Percentiles rank a stretch among this genome's conserved stretches.
Conservation (phyloP, 2,797 vertebrate species). For the Phalanger gymnotis region DNA sequence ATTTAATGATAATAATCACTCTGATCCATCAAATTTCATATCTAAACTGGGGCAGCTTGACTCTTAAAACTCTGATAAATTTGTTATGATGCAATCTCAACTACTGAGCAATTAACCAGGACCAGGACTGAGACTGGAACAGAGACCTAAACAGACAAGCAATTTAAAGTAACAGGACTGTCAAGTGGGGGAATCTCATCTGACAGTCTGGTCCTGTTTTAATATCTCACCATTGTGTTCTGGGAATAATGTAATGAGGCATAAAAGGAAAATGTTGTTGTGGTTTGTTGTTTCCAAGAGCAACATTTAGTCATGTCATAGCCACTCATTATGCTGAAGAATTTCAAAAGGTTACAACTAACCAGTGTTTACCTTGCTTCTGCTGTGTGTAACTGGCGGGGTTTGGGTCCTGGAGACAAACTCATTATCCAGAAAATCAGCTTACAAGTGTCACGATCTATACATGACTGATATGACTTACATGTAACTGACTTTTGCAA, state of each 20-base stretch:
- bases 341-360: constrained; percentile 74
- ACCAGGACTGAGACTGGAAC: constrained; percentile 71
- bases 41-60: constrained; percentile 61
- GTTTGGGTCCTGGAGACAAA: constrained; percentile 10
- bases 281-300: neutral
- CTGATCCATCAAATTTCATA: constrained; percentile 75
- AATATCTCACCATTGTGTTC: constrained; percentile 71
- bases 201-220: constrained; percentile 75
- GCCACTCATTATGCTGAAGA: constrained; percentile 59
- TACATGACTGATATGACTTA: constrained; percentile 48
- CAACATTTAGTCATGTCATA: constrained; percentile 66
- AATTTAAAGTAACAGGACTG: constrained; percentile 77
- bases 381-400: constrained; percentile 18
- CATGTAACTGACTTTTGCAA: constrained; percentile 32
- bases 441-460: constrained; percentile 60
- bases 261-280: constrained; percentile 42
- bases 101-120: constrained; percentile 79
- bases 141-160: constrained; percentile 76
- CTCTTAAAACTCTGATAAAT: constrained; percentile 80
- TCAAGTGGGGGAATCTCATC: constrained; percentile 69
- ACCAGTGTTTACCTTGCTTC: constrained; percentile 64
- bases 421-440: constrained; percentile 46
- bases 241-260: constrained; percentile 74
- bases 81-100: constrained; percentile 77
- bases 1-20: constrained; percentile 79